phyloP scores from a whole-genome alignment of 2,888 invertebrate genomes.

The Adelognathus sp. region DNA sequence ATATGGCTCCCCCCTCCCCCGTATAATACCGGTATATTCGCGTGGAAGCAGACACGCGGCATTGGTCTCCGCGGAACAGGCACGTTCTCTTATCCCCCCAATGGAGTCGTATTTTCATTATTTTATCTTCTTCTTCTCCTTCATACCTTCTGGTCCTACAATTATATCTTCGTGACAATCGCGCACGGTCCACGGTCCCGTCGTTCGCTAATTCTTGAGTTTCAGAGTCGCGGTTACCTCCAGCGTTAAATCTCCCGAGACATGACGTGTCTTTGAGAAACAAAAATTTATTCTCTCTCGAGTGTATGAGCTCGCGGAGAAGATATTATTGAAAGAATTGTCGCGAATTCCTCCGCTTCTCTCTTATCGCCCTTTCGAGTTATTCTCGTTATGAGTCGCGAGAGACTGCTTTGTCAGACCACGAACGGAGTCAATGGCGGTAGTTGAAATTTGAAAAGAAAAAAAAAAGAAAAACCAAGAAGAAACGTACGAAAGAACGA shows the following conservation, averaged over 20 bases:
- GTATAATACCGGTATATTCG: not conserved
- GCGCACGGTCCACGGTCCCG: not conserved
- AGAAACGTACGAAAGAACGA: no score
- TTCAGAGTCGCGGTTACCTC: not conserved
- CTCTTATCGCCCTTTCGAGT: not conserved
- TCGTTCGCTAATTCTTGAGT: not conserved
- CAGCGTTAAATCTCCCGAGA: not conserved
- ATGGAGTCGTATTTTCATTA: conserved; percentile 17
- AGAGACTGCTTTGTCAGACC: conserved; percentile 8
- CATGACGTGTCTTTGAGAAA: not conserved
- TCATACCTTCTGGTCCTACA: not conserved
- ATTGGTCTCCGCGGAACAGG: not conserved
- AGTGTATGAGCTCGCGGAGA: not conserved
- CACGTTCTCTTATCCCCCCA: not conserved
- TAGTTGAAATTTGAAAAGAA: not conserved
- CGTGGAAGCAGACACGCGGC: not conserved
- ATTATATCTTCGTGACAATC: not conserved
- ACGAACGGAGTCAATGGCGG: not conserved
- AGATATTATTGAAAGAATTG: not conserved
- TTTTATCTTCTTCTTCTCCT: not conserved
- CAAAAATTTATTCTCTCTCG: not conserved
- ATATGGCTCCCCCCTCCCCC: no score
- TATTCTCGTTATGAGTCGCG: not conserved
- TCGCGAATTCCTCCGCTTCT: not conserved
- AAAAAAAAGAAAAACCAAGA: not conserved